Conservation (phyloP, 2,888 invertebrate genomes). For the Ernsta delagoae region DNA sequence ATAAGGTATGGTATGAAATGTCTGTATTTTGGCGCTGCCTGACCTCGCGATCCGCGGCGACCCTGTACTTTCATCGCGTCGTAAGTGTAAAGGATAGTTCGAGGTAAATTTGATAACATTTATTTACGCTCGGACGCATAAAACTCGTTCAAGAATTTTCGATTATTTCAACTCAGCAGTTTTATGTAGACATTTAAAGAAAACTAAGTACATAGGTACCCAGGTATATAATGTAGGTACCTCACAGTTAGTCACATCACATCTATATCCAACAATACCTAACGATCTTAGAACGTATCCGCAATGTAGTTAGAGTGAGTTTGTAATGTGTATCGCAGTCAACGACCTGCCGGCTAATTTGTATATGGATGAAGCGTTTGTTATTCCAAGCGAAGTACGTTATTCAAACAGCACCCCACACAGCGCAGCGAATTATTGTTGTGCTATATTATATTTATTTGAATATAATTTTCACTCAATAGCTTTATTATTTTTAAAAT, state of each 20-base stretch:
- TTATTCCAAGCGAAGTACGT: constrained; percentile 44
- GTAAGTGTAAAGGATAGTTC: too few species aligned
- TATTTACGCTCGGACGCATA: too few species aligned
- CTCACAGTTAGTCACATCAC: too few species aligned
- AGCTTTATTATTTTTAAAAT: too few species aligned
- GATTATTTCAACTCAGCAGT: too few species aligned
- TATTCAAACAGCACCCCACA: constrained; percentile 37
- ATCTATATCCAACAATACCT: too few species aligned
- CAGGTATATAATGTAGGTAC: too few species aligned
- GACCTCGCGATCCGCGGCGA: constrained; percentile 3
- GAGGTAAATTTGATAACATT: too few species aligned
- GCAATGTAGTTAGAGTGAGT: not conserved
- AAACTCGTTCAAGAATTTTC: too few species aligned
- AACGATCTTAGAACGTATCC: not conserved
- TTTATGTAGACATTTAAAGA: too few species aligned
- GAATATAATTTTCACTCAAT: too few species aligned
- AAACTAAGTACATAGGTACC: too few species aligned
- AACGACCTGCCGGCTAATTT: constrained; percentile 55
- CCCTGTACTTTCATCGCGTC: constrained; percentile 11
- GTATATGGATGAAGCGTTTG: constrained; percentile 49
- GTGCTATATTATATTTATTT: not conserved
- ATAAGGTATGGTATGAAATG: not conserved
- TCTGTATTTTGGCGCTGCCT: constrained; percentile 3
- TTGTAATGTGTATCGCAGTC: constrained; percentile 43
- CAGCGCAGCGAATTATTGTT: constrained; percentile 1